Percentiles rank a stretch among this genome's conserved stretches.
Evolutionary conservation across 2,888 invertebrate genomes (phyloP).

Genomic region (Caenorhabditis imperialis): DNA sequence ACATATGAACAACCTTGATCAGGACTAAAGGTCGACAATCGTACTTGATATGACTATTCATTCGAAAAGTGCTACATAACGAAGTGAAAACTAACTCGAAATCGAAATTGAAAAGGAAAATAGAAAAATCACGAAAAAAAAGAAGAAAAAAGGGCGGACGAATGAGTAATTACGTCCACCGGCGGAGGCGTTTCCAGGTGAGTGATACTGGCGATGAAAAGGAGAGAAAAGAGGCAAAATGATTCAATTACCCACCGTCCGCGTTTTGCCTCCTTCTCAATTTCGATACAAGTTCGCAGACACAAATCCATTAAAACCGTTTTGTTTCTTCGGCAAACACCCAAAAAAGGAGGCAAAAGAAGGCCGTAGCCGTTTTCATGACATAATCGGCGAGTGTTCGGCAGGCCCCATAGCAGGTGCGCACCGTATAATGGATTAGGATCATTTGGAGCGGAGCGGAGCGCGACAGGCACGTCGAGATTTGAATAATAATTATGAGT

Average conservation of each 20-base stretch:
- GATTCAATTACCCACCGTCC: slow-evolving; percentile 45
- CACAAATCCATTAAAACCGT: slow-evolving; percentile 8
- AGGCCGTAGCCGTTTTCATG: slow-evolving; percentile 28
- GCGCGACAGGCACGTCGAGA: slow-evolving; percentile 19
- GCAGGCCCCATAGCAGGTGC: slow-evolving; percentile 36
- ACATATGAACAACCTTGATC: no score
- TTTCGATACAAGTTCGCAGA: no score
- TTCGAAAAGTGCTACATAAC: no score
- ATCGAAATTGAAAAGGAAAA: slow-evolving; percentile 5
- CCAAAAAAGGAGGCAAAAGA: no score
- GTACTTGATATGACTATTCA: no score
- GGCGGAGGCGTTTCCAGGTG: slow-evolving; percentile 34
- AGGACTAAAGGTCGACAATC: no score
- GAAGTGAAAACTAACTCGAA: slow-evolving; percentile 1
- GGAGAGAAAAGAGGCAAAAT: slow-evolving; percentile 1
- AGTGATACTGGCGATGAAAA: slow-evolving; percentile 22
- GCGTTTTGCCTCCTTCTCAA: background rate
- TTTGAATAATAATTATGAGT: no score
- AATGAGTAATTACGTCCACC: slow-evolving; percentile 38
- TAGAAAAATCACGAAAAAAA: background rate
- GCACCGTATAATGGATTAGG: slow-evolving; percentile 41
- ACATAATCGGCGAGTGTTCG: slow-evolving; percentile 40
- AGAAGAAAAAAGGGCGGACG: slow-evolving; percentile 14
- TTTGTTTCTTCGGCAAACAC: no score
- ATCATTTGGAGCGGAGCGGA: slow-evolving; percentile 11